Base-by-base conservation (phyloP, 1,140 invertebrate species). In the Belonocnema kinseyi region DNA sequence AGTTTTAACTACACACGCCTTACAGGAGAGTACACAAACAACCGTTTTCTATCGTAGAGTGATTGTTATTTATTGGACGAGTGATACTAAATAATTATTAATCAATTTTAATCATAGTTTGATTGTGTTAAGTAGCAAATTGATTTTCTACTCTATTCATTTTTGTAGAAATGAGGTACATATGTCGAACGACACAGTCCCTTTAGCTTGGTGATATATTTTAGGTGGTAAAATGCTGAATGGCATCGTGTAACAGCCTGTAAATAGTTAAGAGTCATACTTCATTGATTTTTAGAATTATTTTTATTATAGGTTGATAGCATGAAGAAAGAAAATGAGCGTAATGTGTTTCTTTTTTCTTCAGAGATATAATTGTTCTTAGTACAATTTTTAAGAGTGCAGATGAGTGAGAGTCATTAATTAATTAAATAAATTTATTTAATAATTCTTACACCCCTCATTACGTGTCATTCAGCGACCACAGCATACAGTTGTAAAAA, bases 31-130 rank as follows among this genome's bases (percentile, higher is more conserved):
- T 77, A 75, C 50, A 73, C 14, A 50, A 61, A 80, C 21, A 76
- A 74, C 26, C 50, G 51, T 56, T 80, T 73, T 70, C 19, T 66
- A 72, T 78, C 52, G 46, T 73, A 72, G 73, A 46, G 72, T 58
- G 21, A 80, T 74, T 78, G 70, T 82, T 82, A 83, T 82, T 83
- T 83, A 80, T 83, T 82, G 66, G 51, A 75, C 53, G 74, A 56
- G 56, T 82, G 54, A 79, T 72, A 11, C 70, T 77, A 75, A 52
- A 70, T 50, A 73, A 77, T 50, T 54, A 79, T 19, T 58, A 40
- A 26, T 61, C 33, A 66, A 66, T 33, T 66, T 46, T 66, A 40
- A 66, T 40, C 16, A 66, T 40, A 40, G 40, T 66, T 66, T 66
- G 33, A 26, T 66, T 66, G 14, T 33, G 61, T 66, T 66, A 66